Percentiles rank a stretch among this genome's conserved stretches.
phyloP scores from a whole-genome alignment of 2,888 invertebrate genomes.

The Ophion costatus region DNA sequence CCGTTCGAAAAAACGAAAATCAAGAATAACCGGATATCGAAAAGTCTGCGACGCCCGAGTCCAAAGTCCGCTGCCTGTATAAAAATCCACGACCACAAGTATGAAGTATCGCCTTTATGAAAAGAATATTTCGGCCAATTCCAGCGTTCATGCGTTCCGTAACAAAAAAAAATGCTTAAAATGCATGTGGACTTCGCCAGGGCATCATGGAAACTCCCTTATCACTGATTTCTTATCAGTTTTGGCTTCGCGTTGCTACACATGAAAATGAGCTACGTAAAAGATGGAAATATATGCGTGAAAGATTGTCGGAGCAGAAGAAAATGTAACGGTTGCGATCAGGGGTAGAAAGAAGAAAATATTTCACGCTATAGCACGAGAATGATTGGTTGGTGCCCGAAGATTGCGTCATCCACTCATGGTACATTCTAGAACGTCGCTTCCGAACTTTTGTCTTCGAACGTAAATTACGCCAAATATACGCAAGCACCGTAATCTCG shows the following conservation, averaged over 20 bases:
- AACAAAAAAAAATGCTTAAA: not conserved
- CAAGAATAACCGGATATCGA: not conserved
- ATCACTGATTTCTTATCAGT: not conserved
- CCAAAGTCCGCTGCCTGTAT: not conserved
- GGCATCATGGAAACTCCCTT: no score
- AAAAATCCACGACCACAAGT: not conserved
- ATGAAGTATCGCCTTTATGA: not conserved
- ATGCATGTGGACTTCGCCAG: not conserved
- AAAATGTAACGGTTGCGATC: not conserved
- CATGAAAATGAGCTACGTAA: slow-evolving; percentile 3
- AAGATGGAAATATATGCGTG: slow-evolving; percentile 1
- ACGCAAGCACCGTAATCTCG: not conserved
- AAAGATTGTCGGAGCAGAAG: slow-evolving; percentile 9
- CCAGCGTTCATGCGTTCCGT: not conserved
- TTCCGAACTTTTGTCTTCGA: slow-evolving; percentile 29
- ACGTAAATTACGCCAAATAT: slow-evolving; percentile 3
- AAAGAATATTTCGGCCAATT: not conserved
- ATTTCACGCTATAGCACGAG: slow-evolving; percentile 14
- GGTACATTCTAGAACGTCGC: slow-evolving; percentile 73
- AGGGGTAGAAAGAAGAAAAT: slow-evolving; percentile 22
- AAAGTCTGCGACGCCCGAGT: not conserved
- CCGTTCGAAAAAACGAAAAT: not conserved
- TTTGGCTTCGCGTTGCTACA: not conserved
- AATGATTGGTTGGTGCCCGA: slow-evolving; percentile 65
- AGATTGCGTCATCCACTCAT: slow-evolving; percentile 70